Evolutionary conservation across 2,888 invertebrate species (phyloP), one percentile per base, ranked within the genome.

Genomic region (Urechis unicinctus): DNA sequence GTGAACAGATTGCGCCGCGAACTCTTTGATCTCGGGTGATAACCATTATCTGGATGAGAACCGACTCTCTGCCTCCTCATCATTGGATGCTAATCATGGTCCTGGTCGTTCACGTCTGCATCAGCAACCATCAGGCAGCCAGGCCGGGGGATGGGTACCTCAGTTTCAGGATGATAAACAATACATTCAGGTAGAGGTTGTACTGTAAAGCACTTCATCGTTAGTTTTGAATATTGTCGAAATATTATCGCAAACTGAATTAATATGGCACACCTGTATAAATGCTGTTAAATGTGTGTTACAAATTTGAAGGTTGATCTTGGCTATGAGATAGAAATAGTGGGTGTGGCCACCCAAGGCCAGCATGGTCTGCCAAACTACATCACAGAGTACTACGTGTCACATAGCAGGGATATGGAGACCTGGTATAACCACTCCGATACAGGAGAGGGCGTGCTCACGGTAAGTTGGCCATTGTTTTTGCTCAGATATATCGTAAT

Each of bases 131-230:
- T 13, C 29, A 1, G 55, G 50, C 22, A 41, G 36, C 21, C 28
- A 0, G n/a, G 25, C 52, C 22, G 58, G 58, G 2, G 58, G 48
- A 22, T 58, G 58, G 58, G 47, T 51, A 3, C 30, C 58, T 4
- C 22, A n/a, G 1, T 17, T 17, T 22, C 22, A 25, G 26, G 55
- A 58, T 29, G 30, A 1, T 36, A 25, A 51, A 2, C 58, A 58
- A 31, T 58, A 55, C 55, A 45, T 58, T 41, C 54, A 58, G 58
- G 52, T 52, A 6, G 6, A 30, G n/a, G n/a, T n/a, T n/a, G n/a
- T n/a, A n/a, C n/a, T n/a, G n/a, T n/a, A n/a, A n/a, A n/a, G n/a
- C n/a, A n/a, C n/a, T n/a, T n/a, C n/a, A n/a, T n/a, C n/a, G n/a
- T n/a, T n/a, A n/a, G n/a, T n/a, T n/a, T n/a, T n/a, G n/a, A n/a